A percentile compares a stretch with the other conserved stretches of the same genome.
Evolutionary conservation across 2,888 invertebrate species (phyloP).

Genomic region (Hirudinaria manillensis): DNA sequence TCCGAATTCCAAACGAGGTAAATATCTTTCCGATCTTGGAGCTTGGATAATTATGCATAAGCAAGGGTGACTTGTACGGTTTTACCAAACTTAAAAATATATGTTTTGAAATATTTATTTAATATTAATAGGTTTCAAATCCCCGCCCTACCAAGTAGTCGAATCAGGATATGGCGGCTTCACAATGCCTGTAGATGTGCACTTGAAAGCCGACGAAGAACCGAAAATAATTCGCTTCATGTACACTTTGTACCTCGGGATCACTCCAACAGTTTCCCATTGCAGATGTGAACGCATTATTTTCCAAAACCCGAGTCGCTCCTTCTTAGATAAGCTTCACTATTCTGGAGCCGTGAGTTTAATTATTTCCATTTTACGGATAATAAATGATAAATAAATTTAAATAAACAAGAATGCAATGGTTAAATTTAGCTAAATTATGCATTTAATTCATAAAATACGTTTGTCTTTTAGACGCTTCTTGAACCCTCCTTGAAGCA

Average conservation of each 20-base stretch:
- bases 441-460: too few species aligned
- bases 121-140: neutral
- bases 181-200: slow-evolving; percentile 61
- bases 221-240: neutral
- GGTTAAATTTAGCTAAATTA: too few species aligned
- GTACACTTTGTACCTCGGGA: slow-evolving; percentile 24
- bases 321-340: neutral
- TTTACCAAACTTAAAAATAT: neutral
- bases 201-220: slow-evolving; percentile 12
- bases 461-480: too few species aligned
- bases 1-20: slow-evolving; percentile 82
- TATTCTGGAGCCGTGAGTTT: slow-evolving; percentile 15
- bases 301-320: slow-evolving; percentile 13
- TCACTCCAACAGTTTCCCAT: slow-evolving; percentile 20
- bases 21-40: neutral
- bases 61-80: neutral
- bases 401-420: too few species aligned
- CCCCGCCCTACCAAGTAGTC: slow-evolving; percentile 76
- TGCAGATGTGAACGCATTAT: slow-evolving; percentile 25
- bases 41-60: neutral
- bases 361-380: neutral
- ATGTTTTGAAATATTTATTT: neutral
- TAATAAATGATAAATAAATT: too few species aligned
- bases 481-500: too few species aligned
- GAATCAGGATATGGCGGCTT: slow-evolving; percentile 95